Conservation (phyloP, 2,113 vertebrate genomes). For the Mastomys natalensis region DNA sequence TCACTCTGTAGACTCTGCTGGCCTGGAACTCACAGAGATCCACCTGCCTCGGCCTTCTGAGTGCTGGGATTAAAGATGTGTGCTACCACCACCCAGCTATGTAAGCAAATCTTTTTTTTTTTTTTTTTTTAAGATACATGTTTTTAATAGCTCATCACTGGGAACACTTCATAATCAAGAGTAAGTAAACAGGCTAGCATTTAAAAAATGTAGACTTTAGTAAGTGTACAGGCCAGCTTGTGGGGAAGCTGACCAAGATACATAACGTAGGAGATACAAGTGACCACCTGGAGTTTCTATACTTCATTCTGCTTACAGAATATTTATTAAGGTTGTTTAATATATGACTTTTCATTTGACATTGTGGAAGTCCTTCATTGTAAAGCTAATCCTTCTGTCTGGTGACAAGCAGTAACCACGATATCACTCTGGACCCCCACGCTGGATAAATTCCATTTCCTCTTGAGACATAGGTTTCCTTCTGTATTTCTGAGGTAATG, state of each 20-base stretch:
- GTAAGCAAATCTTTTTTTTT: neutral
- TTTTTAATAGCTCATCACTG: constrained; percentile 57
- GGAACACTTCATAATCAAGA: constrained; percentile 63
- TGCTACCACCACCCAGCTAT: too few relatives aligned
- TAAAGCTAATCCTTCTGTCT: constrained; percentile 77
- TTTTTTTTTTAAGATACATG: neutral
- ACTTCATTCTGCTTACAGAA: constrained; percentile 20
- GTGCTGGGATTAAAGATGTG: too few relatives aligned
- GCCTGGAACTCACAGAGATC: neutral
- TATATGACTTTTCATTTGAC: constrained; percentile 72
- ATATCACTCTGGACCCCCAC: constrained; percentile 90
- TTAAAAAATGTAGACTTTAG: constrained; percentile 82
- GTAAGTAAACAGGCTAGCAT: constrained; percentile 73
- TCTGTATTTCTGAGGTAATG: constrained; percentile 89
- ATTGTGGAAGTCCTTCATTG: constrained; percentile 78
- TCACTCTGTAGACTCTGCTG: neutral
- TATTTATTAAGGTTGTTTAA: constrained; percentile 83
- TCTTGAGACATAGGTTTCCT: constrained; percentile 87
- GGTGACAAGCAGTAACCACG: constrained; percentile 57
- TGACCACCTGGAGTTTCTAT: constrained; percentile 61
- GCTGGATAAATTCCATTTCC: constrained; percentile 90
- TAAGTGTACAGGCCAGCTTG: constrained; percentile 64
- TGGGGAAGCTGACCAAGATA: constrained; percentile 63
- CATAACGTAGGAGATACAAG: constrained; percentile 65
- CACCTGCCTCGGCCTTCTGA: neutral